Evolutionary conservation across 2,797 vertebrate genomes (phyloP).

Genomic region (Helicolenus hilgendorfi): DNA sequence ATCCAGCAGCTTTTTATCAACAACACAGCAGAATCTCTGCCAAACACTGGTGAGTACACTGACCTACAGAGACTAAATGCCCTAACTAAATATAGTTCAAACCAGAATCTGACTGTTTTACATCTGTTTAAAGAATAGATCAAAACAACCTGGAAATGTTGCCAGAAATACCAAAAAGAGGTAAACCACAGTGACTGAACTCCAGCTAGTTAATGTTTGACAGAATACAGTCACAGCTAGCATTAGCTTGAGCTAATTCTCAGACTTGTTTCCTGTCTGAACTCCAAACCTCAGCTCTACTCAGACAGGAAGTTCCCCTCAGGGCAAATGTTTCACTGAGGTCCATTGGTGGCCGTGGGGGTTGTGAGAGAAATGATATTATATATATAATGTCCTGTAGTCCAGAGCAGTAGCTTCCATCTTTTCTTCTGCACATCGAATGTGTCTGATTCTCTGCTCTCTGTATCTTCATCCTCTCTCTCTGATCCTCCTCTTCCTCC

Average conservation of each 20-base stretch:
- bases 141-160: background rate
- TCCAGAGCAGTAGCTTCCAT: no score
- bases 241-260: background rate
- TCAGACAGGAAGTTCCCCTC: no score
- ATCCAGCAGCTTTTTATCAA: background rate
- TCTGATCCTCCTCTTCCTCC: no score
- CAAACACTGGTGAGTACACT: conserved; percentile 20
- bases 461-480: no score
- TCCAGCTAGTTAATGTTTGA: background rate
- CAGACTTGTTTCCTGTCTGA: background rate
- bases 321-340: no score
- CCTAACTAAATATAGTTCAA: background rate
- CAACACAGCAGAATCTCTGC: background rate
- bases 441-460: no score
- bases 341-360: no score
- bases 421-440: no score
- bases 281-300: no score
- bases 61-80: background rate
- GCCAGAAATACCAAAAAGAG: background rate
- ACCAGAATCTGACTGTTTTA: background rate
- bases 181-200: background rate
- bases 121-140: background rate
- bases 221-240: background rate
- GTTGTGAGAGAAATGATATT: no score
- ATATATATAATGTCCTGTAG: no score